A percentile compares a stretch with the other conserved stretches of the same genome.
phyloP scores from a whole-genome alignment of 2,113 vertebrate genomes.

The Peromyscus leucopus region DNA sequence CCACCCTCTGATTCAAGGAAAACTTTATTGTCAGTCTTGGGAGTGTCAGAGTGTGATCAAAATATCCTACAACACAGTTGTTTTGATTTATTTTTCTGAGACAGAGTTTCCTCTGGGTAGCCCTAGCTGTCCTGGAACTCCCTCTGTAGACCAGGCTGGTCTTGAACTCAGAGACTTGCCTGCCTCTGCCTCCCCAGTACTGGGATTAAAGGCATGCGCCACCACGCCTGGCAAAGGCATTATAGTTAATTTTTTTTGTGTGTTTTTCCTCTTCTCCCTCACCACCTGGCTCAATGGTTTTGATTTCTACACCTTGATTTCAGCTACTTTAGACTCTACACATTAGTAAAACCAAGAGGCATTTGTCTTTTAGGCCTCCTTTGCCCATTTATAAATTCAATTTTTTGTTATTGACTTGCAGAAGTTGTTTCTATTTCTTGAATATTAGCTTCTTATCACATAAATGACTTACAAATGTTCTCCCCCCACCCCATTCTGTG shows the following conservation, averaged over 20 bases:
- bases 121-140: not conserved
- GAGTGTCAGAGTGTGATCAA: not conserved
- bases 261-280: not conserved
- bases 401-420: not conserved
- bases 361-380: not conserved
- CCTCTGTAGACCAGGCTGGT: not conserved
- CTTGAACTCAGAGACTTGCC: not conserved
- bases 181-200: not conserved
- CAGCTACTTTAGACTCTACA: not conserved
- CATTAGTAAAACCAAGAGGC: not conserved
- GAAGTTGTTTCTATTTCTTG: not conserved
- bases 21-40: not conserved
- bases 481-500: not conserved
- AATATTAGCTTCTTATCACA: not conserved
- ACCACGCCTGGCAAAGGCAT: not conserved
- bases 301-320: not conserved
- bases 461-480: not conserved
- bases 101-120: not conserved
- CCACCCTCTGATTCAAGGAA: not conserved
- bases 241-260: not conserved
- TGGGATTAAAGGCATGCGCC: not conserved
- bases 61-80: not conserved
- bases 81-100: not conserved
- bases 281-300: not conserved
- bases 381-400: not conserved